phyloP scores from a whole-genome alignment of 1,140 invertebrate genomes.

The Grapholita molesta region DNA sequence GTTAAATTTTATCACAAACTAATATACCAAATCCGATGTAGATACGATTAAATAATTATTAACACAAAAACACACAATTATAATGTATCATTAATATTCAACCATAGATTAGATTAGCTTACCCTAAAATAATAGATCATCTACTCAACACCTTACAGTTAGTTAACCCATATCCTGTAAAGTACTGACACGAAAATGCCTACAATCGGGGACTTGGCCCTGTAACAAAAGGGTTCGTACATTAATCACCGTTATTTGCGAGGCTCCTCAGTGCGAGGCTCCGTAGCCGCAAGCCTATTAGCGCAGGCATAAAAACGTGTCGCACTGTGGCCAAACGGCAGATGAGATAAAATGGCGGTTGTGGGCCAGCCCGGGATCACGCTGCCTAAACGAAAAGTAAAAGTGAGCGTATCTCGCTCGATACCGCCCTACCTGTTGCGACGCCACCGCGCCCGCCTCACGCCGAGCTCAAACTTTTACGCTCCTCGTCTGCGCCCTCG shows the following conservation, averaged over 20 bases:
- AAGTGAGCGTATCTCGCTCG: conserved; percentile 54
- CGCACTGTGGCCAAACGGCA: background rate
- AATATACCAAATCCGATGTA: background rate
- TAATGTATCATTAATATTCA: too few relatives aligned
- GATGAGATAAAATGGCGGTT: conserved; percentile 53
- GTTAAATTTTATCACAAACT: background rate
- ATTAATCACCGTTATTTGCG: background rate
- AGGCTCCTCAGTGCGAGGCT: background rate
- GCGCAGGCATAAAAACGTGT: background rate
- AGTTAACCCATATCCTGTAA: background rate
- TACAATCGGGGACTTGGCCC: background rate
- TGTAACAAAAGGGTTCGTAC: background rate
- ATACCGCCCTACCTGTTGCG: conserved; percentile 63
- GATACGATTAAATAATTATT: too few relatives aligned
- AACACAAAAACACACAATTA: too few relatives aligned
- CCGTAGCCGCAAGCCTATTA: background rate
- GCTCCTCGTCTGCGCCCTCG: conserved; percentile 29
- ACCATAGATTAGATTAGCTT: background rate
- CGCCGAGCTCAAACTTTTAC: conserved; percentile 49
- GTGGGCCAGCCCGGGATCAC: conserved; percentile 45
- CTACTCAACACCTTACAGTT: background rate
- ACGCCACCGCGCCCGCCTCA: conserved; percentile 45
- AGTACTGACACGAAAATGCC: background rate
- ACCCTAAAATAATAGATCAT: background rate
- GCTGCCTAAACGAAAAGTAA: conserved; percentile 51